phyloP scores from a whole-genome alignment of 2,113 vertebrate genomes.

The Sclerurus mexicanus region DNA sequence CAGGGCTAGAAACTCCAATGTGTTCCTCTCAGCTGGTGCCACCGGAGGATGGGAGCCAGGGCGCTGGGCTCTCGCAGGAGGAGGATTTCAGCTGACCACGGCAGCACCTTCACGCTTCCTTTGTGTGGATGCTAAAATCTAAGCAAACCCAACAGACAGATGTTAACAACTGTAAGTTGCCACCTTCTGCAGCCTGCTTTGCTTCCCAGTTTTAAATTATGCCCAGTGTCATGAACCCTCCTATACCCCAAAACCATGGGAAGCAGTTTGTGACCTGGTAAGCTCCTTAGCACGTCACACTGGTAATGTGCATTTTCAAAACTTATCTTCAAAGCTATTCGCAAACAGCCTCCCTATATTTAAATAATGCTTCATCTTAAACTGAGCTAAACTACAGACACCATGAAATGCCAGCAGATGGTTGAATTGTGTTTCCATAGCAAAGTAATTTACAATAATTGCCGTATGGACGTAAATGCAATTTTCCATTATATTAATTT shows the following conservation, averaged over 20 bases:
- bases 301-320: not conserved
- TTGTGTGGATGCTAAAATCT: not conserved
- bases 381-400: conserved; percentile 69
- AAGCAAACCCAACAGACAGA: not conserved
- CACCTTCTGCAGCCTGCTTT: not conserved
- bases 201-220: not conserved
- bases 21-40: not conserved
- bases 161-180: fast-evolving
- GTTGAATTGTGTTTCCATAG: conserved; percentile 83
- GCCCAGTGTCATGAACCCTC: not conserved
- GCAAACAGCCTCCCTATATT: conserved; percentile 55
- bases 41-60: fast-evolving
- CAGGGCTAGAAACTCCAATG: not conserved
- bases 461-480: conserved; percentile 76
- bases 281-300: not conserved
- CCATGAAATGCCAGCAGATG: conserved; percentile 80
- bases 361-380: conserved; percentile 72
- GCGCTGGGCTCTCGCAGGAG: not conserved
- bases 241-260: not conserved
- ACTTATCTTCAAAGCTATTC: conserved; percentile 42
- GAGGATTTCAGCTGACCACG: not conserved
- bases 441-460: conserved; percentile 85
- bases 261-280: not conserved
- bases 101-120: not conserved
- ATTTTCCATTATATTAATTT: conserved; percentile 80